phyloP scores from a whole-genome alignment of 2,888 invertebrate genomes.

The Cactoblastis cactorum region DNA sequence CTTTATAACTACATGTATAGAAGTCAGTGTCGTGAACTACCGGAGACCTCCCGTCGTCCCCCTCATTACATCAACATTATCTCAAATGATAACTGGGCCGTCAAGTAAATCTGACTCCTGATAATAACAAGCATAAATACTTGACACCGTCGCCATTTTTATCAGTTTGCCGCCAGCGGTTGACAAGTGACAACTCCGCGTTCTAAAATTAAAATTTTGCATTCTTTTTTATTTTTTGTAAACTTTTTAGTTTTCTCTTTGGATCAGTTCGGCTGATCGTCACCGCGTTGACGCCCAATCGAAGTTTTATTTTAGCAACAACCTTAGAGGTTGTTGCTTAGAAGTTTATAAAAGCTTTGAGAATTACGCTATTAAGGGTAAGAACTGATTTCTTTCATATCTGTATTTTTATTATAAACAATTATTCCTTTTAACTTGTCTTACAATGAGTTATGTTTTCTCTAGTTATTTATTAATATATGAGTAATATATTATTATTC shows the following conservation, averaged over 20 bases:
- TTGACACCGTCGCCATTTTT: constrained; percentile 26
- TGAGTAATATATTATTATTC: too few species aligned
- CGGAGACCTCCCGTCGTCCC: constrained; percentile 2
- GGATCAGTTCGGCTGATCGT: constrained; percentile 40
- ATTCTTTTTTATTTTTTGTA: constrained; percentile 25
- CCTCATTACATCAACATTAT: constrained; percentile 22
- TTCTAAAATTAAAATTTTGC: constrained; percentile 16
- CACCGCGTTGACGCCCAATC: constrained; percentile 29
- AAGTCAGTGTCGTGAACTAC: background rate
- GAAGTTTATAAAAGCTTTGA: constrained; percentile 77
- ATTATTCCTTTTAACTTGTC: background rate
- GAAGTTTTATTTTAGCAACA: constrained; percentile 62
- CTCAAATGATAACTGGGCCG: constrained; percentile 44
- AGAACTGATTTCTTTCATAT: constrained; percentile 31
- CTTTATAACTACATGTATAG: background rate
- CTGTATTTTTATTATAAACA: background rate
- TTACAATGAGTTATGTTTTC: too few species aligned
- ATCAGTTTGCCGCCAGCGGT: constrained; percentile 51
- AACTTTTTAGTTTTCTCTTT: constrained; percentile 19
- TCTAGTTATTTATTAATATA: too few species aligned
- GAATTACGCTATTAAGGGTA: constrained; percentile 81
- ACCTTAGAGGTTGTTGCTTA: constrained; percentile 75
- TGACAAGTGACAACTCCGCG: constrained; percentile 31
- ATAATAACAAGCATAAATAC: constrained; percentile 61
- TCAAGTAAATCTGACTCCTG: constrained; percentile 40